These are phyloP conservation scores for Chloroceryle aenea DNA, from an alignment of 2,113 vertebrate genomes.

Conservation along the genomic window DNA sequence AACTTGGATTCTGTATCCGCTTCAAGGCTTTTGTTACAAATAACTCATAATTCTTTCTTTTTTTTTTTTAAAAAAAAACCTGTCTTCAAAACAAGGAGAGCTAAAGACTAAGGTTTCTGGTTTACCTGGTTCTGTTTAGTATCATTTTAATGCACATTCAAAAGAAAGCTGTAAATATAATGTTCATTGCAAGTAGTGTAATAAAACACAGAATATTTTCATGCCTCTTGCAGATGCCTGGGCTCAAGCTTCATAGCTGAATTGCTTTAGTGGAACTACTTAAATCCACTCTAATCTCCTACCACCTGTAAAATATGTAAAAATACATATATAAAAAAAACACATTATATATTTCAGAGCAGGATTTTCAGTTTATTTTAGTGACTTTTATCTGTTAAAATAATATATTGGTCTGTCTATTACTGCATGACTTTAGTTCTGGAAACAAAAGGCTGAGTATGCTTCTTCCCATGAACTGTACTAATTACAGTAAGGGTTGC, in stretches of 20 bases:
- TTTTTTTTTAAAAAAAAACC: neutral
- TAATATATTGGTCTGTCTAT: neutral
- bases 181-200: constrained; percentile 21
- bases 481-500: neutral
- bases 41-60: constrained; percentile 15
- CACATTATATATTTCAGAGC: neutral
- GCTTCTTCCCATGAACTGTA: neutral
- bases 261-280: constrained; percentile 22
- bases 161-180: constrained; percentile 53
- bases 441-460: neutral
- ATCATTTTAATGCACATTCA: constrained; percentile 41
- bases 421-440: neutral
- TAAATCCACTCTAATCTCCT: constrained; percentile 34
- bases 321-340: neutral
- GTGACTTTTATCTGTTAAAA: constrained; percentile 34
- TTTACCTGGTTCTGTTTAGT: constrained; percentile 59
- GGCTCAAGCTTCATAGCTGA: constrained; percentile 27
- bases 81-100: constrained; percentile 12
- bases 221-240: neutral
- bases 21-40: constrained; percentile 63
- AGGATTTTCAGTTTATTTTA: constrained; percentile 17
- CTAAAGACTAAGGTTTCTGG: constrained; percentile 27
- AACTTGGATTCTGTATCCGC: constrained; percentile 36
- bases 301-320: constrained; percentile 27
- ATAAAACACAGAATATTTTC: constrained; percentile 41